phyloP scores from a whole-genome alignment of 1,140 invertebrate genomes.

The Sinonovacula constricta region DNA sequence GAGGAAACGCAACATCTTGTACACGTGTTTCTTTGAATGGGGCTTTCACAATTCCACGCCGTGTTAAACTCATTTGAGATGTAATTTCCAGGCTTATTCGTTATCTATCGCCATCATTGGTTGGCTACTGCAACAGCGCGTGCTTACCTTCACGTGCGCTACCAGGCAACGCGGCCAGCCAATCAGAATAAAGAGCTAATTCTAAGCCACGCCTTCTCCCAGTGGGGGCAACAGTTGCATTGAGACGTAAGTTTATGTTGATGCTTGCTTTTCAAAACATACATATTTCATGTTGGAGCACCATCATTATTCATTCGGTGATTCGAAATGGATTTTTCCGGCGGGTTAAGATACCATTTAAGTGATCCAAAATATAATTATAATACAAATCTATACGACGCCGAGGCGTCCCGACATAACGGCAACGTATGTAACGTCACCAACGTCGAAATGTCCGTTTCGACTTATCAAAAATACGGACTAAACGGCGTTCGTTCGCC shows the following conservation, averaged over 20 bases:
- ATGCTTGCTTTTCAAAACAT: conserved; percentile 46
- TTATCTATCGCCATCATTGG: no score
- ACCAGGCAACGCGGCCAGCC: neutral
- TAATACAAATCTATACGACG: conserved; percentile 20
- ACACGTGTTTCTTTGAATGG: no score
- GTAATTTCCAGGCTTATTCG: no score
- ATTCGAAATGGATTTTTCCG: conserved; percentile 39
- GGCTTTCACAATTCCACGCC: no score
- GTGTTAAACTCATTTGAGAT: no score
- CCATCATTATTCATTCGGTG: conserved; percentile 39
- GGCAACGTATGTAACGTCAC: neutral
- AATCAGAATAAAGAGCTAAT: neutral
- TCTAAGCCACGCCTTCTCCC: neutral
- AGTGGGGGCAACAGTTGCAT: neutral
- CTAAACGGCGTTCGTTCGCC: conserved; percentile 8
- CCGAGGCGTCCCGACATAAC: neutral
- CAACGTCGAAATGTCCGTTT: neutral
- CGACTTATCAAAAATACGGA: conserved; percentile 36
- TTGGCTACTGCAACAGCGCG: neutral
- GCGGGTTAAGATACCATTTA: conserved; percentile 29
- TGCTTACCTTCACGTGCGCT: neutral
- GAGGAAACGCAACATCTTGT: no score
- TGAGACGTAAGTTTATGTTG: neutral
- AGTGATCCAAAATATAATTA: conserved; percentile 31
- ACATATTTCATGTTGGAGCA: conserved; percentile 42